phyloP scores from a whole-genome alignment of 2,113 vertebrate genomes.

The Limanda limanda region DNA sequence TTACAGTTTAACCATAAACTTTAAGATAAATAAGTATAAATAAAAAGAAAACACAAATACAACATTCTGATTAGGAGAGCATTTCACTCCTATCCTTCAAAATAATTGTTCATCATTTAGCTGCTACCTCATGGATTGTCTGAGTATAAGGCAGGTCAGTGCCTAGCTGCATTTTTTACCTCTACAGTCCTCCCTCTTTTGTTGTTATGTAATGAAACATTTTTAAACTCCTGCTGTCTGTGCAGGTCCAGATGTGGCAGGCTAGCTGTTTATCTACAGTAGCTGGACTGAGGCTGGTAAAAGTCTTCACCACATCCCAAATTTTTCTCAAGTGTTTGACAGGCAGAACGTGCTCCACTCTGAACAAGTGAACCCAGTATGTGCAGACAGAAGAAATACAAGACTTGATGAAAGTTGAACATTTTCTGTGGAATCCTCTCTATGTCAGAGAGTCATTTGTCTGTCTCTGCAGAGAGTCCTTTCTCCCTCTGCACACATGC shows the following conservation, averaged over 20 bases:
- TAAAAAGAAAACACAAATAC: too few relatives aligned
- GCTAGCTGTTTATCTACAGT: conserved; percentile 22
- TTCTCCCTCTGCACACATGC: conserved; percentile 17
- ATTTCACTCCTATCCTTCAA: background rate
- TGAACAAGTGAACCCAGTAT: too few relatives aligned
- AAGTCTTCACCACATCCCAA: background rate
- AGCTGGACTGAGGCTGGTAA: conserved; percentile 11
- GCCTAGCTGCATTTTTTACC: background rate
- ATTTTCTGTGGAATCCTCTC: background rate
- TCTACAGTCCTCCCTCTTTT: background rate
- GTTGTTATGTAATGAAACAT: conserved; percentile 1
- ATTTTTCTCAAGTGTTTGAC: background rate
- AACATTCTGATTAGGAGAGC: background rate
- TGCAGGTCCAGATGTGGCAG: conserved; percentile 34
- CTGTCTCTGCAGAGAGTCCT: background rate
- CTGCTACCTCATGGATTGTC: conserved; percentile 8
- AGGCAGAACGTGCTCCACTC: background rate
- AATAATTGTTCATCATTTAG: conserved; percentile 8
- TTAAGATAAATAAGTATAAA: too few relatives aligned
- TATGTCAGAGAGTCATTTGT: background rate
- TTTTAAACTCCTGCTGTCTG: background rate
- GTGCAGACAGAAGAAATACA: background rate
- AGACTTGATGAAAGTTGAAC: background rate
- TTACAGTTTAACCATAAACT: too few relatives aligned
- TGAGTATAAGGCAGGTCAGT: background rate